Conservation (phyloP, 2,797 vertebrate species). For the Pangasius krempfi region DNA sequence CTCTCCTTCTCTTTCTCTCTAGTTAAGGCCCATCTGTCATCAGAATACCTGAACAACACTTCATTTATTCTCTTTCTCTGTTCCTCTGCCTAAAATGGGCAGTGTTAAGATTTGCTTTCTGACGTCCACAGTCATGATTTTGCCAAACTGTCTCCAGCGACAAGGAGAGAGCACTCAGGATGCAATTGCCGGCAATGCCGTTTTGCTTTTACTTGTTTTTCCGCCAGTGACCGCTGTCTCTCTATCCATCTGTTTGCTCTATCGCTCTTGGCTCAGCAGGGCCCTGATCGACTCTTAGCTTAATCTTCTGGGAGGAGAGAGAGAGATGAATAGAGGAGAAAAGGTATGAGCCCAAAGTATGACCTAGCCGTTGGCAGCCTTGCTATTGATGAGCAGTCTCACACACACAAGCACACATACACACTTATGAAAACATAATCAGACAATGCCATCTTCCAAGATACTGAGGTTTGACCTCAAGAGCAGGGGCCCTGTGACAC, state of each 20-base stretch:
- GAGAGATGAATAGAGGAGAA: constrained; percentile 36
- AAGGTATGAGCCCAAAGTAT: constrained; percentile 49
- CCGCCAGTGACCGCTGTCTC: constrained; percentile 39
- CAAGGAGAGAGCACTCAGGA: constrained; percentile 1
- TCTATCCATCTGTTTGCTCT: constrained; percentile 57
- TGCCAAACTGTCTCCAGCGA: neutral
- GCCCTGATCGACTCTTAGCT: constrained; percentile 23
- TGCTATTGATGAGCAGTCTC: constrained; percentile 53
- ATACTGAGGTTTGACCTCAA: constrained; percentile 13
- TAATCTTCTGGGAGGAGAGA: constrained; percentile 32
- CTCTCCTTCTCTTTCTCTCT: constrained; percentile 19
- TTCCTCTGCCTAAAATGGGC: neutral
- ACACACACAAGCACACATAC: neutral
- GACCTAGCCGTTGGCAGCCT: constrained; percentile 44
- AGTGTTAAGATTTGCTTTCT: constrained; percentile 9
- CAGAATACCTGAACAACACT: neutral
- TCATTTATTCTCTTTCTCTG: neutral
- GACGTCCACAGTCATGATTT: constrained; percentile 6
- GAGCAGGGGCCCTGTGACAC: constrained; percentile 8
- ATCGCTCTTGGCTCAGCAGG: constrained; percentile 37
- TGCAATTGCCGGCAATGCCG: constrained; percentile 4
- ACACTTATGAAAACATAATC: constrained; percentile 34
- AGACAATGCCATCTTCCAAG: constrained; percentile 37
- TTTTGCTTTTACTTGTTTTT: constrained; percentile 14
- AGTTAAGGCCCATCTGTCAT: constrained; percentile 30